These are phyloP conservation scores for Parazoanthus atlanticus DNA, from an alignment of 92 coral and sea anemone species.

Conservation along the genomic window DNA sequence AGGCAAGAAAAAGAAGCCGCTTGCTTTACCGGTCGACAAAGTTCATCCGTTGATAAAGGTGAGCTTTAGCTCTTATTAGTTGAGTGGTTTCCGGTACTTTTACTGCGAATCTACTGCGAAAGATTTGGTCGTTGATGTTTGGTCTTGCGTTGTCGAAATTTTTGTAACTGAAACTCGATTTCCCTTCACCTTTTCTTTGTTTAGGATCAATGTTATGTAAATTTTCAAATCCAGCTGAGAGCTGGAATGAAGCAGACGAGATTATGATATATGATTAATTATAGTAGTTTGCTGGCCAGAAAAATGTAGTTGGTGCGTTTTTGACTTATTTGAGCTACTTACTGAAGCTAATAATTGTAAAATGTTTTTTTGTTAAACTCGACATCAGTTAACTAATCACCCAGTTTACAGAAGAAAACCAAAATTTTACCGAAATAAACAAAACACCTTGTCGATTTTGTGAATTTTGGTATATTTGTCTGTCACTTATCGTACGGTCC, in stretches of 20 bases:
- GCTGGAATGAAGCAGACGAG: neutral
- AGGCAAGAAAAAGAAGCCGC: slow-evolving; percentile 85
- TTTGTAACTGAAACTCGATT: neutral
- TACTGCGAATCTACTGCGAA: slow-evolving; percentile 19
- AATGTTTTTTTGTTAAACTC: slow-evolving; percentile 1
- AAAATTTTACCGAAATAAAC: neutral
- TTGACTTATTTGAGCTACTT: neutral
- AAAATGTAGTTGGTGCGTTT: neutral
- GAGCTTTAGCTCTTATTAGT: slow-evolving; percentile 20
- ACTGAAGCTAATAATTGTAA: slow-evolving; percentile 11
- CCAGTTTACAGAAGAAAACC: neutral
- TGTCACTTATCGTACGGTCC: neutral
- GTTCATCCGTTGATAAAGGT: slow-evolving; percentile 92
- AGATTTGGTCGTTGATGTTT: neutral
- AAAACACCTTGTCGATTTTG: neutral
- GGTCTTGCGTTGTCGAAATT: neutral
- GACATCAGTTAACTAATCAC: neutral
- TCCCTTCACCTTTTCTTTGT: slow-evolving; percentile 20
- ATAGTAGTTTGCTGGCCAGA: neutral
- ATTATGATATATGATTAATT: neutral
- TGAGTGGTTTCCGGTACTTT: slow-evolving; percentile 49
- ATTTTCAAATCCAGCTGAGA: slow-evolving; percentile 29
- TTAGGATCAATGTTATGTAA: slow-evolving; percentile 17
- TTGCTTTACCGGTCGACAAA: slow-evolving; percentile 92
- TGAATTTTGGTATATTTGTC: neutral